Evolutionary conservation across 2,113 vertebrate species (phyloP).

Genomic region (Lota lota): DNA sequence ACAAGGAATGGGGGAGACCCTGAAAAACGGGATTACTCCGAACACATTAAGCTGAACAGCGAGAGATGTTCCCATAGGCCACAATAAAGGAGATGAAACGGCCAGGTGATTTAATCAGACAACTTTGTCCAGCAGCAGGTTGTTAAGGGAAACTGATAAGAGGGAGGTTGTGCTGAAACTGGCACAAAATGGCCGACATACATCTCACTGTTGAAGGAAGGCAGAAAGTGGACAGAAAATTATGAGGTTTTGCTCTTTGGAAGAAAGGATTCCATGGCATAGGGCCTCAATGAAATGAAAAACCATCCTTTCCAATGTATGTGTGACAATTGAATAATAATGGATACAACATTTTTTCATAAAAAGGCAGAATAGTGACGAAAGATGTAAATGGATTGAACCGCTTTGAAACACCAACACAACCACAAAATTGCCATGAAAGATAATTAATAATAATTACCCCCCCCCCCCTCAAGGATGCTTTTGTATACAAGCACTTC

Average conservation of each 20-base stretch:
- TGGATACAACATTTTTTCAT: too few species aligned
- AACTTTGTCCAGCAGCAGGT: neutral
- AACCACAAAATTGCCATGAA: neutral
- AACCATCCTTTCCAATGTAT: too few species aligned
- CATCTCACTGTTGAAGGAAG: neutral
- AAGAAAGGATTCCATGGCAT: too few species aligned
- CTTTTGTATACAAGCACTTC: slow-evolving; percentile 4
- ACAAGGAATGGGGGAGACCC: slow-evolving; percentile 1
- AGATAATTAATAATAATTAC: too few species aligned
- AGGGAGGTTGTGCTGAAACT: neutral
- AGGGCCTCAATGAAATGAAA: too few species aligned
- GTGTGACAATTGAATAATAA: too few species aligned
- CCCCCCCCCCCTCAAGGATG: neutral
- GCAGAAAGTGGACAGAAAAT: too few species aligned
- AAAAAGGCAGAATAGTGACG: too few species aligned
- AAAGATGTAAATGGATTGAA: neutral
- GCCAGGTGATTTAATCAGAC: slow-evolving; percentile 21
- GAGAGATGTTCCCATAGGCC: slow-evolving; percentile 16
- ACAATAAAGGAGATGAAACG: slow-evolving; percentile 17
- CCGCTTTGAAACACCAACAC: neutral
- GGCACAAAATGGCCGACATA: slow-evolving; percentile 10
- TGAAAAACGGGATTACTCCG: slow-evolving; percentile 30
- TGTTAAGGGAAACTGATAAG: slow-evolving; percentile 3
- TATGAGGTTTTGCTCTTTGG: too few species aligned
- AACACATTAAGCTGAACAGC: slow-evolving; percentile 25